Evolutionary conservation across 2,888 invertebrate genomes (phyloP).

Genomic region (Drosophila robusta): DNA sequence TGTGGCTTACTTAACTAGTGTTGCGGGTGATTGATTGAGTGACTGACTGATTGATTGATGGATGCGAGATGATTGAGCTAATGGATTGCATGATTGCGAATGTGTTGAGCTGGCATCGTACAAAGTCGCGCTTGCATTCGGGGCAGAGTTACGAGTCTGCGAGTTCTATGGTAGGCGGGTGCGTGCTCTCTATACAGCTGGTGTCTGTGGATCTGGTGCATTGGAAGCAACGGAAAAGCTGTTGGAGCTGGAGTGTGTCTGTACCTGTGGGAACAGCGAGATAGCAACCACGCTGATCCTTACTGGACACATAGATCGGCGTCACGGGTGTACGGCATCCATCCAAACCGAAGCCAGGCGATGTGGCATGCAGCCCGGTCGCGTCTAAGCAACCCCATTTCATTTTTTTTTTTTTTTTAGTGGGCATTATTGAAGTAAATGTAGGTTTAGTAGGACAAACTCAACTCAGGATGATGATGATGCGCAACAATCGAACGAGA

Average conservation of each 20-base stretch:
- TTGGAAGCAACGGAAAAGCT: slow-evolving; percentile 29
- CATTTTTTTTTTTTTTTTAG: slow-evolving; percentile 48
- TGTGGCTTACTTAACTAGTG: slow-evolving; percentile 31
- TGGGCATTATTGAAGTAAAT: slow-evolving; percentile 34
- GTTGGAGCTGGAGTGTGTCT: slow-evolving; percentile 24
- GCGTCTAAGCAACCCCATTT: slow-evolving; percentile 47
- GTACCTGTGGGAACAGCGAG: slow-evolving; percentile 88
- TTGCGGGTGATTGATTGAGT: slow-evolving; percentile 24
- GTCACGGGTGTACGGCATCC: slow-evolving; percentile 85
- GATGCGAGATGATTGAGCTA: slow-evolving; percentile 11
- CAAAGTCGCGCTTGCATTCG: slow-evolving; percentile 5
- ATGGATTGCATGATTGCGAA: slow-evolving; percentile 8
- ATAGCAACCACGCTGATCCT: slow-evolving; percentile 88
- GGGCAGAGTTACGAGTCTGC: slow-evolving; percentile 24
- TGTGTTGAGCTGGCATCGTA: slow-evolving; percentile 34
- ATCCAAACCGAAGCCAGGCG: slow-evolving; percentile 71
- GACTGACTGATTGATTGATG: slow-evolving; percentile 27
- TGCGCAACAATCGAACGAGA: slow-evolving; percentile 68
- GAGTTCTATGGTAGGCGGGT: slow-evolving; percentile 6
- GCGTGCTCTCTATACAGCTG: slow-evolving; percentile 52
- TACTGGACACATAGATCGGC: slow-evolving; percentile 86
- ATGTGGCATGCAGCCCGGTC: slow-evolving; percentile 82
- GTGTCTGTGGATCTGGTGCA: slow-evolving; percentile 38
- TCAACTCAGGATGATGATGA: slow-evolving; percentile 51
- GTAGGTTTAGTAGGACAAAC: slow-evolving; percentile 28